phyloP scores from a whole-genome alignment of 2,113 vertebrate genomes.

The Tylochromis polylepis region DNA sequence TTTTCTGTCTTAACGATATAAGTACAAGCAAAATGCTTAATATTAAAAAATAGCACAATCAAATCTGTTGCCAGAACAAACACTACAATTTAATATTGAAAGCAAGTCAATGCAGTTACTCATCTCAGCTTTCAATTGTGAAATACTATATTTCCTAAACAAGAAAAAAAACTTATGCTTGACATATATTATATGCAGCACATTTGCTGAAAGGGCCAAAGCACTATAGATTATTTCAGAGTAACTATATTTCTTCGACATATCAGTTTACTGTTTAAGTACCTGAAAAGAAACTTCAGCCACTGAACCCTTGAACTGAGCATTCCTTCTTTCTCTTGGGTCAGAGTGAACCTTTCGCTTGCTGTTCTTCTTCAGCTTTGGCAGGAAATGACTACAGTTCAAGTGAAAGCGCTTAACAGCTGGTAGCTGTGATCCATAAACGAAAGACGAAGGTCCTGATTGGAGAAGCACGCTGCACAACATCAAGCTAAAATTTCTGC shows the following conservation, averaged over 20 bases:
- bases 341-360: constrained; percentile 37
- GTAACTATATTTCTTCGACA: neutral
- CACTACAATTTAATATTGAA: neutral
- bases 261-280: neutral
- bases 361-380: constrained; percentile 15
- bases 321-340: constrained; percentile 23
- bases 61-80: neutral
- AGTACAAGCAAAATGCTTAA: neutral
- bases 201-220: neutral
- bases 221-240: neutral
- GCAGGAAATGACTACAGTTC: constrained; percentile 58
- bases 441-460: constrained; percentile 57
- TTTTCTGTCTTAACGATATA: neutral
- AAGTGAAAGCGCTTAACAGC: constrained; percentile 66
- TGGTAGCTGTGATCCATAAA: constrained; percentile 66
- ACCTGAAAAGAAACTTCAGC: neutral
- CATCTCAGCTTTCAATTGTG: neutral
- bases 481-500: constrained; percentile 59
- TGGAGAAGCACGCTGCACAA: constrained; percentile 51
- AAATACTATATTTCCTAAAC: neutral
- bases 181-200: neutral
- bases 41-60: neutral
- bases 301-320: neutral
- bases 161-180: neutral
- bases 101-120: neutral